Evolutionary conservation across 2,113 vertebrate species (phyloP).

Genomic region (Pampusana beccarii): DNA sequence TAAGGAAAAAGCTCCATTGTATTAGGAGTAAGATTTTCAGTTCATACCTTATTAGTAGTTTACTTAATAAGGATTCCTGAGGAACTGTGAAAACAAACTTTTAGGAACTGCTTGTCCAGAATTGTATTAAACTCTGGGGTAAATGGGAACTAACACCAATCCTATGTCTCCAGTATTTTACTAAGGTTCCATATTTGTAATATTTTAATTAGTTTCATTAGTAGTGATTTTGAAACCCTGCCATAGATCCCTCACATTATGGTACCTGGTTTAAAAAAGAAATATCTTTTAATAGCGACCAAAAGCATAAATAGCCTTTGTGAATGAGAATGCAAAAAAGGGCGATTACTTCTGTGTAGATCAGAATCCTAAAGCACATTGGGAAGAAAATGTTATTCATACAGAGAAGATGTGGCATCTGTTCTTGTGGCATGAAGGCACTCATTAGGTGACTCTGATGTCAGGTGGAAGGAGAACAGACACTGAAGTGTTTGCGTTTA

Average conservation of each 20-base stretch:
- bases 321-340: background rate
- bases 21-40: background rate
- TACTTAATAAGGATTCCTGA: background rate
- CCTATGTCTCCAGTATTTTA: background rate
- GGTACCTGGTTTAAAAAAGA: background rate
- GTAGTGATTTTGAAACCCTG: background rate
- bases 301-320: background rate
- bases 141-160: fast-evolving
- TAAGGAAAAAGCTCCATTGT: background rate
- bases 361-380: background rate
- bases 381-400: background rate
- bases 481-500: background rate
- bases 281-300: background rate
- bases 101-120: background rate
- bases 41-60: background rate
- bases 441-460: background rate
- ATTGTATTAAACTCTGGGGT: background rate
- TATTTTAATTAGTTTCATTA: background rate
- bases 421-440: background rate
- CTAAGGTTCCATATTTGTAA: background rate
- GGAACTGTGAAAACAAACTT: background rate
- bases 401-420: background rate
- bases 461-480: background rate
- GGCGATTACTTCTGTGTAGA: background rate
- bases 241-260: background rate